A percentile compares a stretch with the other conserved stretches of the same genome.
phyloP scores from a whole-genome alignment of 2,113 vertebrate genomes.

The Dromas ardeola region DNA sequence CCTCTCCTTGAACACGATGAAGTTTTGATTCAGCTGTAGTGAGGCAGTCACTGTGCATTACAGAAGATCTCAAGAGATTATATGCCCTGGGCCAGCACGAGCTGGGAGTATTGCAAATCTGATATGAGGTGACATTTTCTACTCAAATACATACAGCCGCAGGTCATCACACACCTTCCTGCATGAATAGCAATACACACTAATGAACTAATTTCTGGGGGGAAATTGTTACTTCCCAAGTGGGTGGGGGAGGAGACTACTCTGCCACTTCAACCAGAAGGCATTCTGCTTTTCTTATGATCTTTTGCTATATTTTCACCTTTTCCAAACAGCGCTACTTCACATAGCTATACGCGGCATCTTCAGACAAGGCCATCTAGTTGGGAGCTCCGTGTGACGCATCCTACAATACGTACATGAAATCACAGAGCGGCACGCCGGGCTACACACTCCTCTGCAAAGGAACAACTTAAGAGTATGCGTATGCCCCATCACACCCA shows the following conservation, averaged over 20 bases:
- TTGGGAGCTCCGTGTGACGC: neutral
- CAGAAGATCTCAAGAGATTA: neutral
- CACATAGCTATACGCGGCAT: neutral
- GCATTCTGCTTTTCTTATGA: neutral
- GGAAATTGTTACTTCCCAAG: neutral
- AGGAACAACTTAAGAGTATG: neutral
- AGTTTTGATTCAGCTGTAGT: neutral
- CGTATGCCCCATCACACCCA: neutral
- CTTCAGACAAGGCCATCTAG: neutral
- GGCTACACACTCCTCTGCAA: neutral
- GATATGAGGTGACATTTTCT: slow-evolving; percentile 54
- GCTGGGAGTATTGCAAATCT: neutral
- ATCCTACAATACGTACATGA: rapidly evolving
- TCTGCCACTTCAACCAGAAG: neutral
- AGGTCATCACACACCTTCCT: slow-evolving; percentile 20
- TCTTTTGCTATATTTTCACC: neutral
- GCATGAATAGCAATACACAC: slow-evolving; percentile 23
- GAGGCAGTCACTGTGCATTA: slow-evolving; percentile 33
- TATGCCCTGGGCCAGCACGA: neutral
- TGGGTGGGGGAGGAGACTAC: neutral
- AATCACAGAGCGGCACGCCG: neutral
- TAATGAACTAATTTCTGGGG: slow-evolving; percentile 28
- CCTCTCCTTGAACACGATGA: neutral
- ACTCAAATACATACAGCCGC: slow-evolving; percentile 37
- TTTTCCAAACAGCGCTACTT: neutral